Evolutionary conservation across 2,888 invertebrate species (phyloP), one percentile per base, ranked within the genome.

Genomic region (Proisotoma minuta): DNA sequence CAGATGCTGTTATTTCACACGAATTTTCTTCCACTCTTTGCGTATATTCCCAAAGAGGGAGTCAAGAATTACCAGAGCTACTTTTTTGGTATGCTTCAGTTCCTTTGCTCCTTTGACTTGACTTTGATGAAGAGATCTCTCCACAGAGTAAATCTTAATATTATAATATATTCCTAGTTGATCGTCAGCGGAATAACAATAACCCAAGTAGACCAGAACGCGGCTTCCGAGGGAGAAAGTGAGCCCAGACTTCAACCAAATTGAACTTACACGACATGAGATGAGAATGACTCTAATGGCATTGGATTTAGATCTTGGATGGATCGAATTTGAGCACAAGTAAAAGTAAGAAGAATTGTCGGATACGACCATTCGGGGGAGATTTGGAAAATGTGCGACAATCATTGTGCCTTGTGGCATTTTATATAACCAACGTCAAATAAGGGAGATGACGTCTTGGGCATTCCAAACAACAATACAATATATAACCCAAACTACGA

Each of bases 121-220:
- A 56, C 56, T 56, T 56, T 43, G 56, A 56, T 56, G 43, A 56
- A 56, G 56, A 56, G 56, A 56, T 56, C 56, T 43, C 56, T 22
- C 24, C 8, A 23, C 10, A 22, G 47, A 56, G 40, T 47, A 56
- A 56, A 56, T 56, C 56, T 56, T 40, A 56, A 56, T 56, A 56
- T 56, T 47, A 26, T 56, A 56, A 56, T 56, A 47, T 56, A 56
- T 56, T 56, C 56, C 39, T 26, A 56, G 26, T 56, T 18, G 27
- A 18, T 43, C 47, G 43, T 56, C 27, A n/a, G 23, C 56, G 18
- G 56, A 56, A 56, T 56, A 56, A 56, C 47, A 56, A 56, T 56
- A 54, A 54, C 20, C 23, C 43, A 43, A 43, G 18, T n/a, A 43
- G 43, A 43, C 18, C 43, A 43, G 43, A 43, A 43, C 43, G 34